Evolutionary conservation across 2,113 vertebrate species (phyloP), one percentile per base, ranked within the genome.

Genomic region (Bombycilla garrulus): DNA sequence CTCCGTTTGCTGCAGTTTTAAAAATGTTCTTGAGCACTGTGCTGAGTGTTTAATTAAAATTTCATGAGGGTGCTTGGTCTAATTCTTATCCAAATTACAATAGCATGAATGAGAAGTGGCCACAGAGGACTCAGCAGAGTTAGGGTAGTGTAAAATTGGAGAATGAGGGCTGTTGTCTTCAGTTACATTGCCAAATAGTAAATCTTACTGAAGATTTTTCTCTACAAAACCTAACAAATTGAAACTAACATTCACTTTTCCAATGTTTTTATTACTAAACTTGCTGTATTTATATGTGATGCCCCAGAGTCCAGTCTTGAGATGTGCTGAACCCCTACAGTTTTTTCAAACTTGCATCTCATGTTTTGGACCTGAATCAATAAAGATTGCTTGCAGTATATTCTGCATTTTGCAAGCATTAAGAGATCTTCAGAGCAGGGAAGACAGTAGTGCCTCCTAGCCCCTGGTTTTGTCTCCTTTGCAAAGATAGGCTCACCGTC

Each of bases 41-140:
- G 26, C 64, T 70, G 51, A 86, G 64, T 78, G 67, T 62, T 87
- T 88, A 81, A 88, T 94, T 95, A 73, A 91, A 82, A 80, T 87
- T 94, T 82, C 62, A 73, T 93, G 64, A 83, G 62, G 71, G 9
- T 62, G 15, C 24, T 79, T 62, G 47, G 71, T 81, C 51, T 78
- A 77, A 86, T 88, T 88, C 79, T 90, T 38, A 57, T 83, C 62
- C 56, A 51, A 56, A 58, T 88, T 83, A 50, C 62, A 91, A 65
- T 6, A 72, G 15, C 73, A 76, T 58, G 70, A 92, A 74, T 86
- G 29, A 28, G 56, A 90, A 71, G 51, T 40, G 69, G 40, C 40
- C 1, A 1, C 72, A 60, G 73, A 88, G 48, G 61, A 93, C 56
- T 76, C 87, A 45, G 56, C n/a, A 36, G 69, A 86, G 62, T 76